Evolutionary conservation across 1,140 invertebrate genomes (phyloP), one percentile per base, ranked within the genome.

Genomic region (Diorhabda carinulata): DNA sequence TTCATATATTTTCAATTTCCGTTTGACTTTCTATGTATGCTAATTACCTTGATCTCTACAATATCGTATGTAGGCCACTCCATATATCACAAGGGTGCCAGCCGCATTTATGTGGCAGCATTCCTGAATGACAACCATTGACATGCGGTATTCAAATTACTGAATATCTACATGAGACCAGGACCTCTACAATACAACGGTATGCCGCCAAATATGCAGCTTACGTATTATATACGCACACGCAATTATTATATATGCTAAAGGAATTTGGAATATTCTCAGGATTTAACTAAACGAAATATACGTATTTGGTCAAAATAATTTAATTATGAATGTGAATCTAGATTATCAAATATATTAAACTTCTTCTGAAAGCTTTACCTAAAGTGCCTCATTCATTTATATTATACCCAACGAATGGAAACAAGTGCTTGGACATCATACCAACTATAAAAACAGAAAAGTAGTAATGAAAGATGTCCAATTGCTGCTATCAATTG

Each of bases 101-200:
- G n/a, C 47, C 47, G n/a, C 47, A 52, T 52, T 52, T n/a, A n/a
- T 52, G 47, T 52, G 47, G 47, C 47, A 52, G 47, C 47, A 52
- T 52, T 52, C 47, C 47, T 8, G 47, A n/a, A 52, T 52, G 47
- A 52, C 47, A 52, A n/a, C n/a, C 47, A 52, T 52, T 52, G 47
- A 52, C 47, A 52, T 52, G 47, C 47, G 47, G 47, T n/a, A 52
- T 52, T 52, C 47, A 52, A 52, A 52, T 52, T 52, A 52, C 47
- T 52, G 47, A 52, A 52, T 52, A n/a, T n/a, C 6, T 52, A 52
- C 47, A 52, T 52, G 47, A 8, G 47, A 52, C 47, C 47, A 52
- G 47, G 47, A 52, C 6, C 47, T 52, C 47, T 52, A 6, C n/a
- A n/a, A 52, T 52, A 52, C 47, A 52, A n/a, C 47, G 47, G 47